Conservation (phyloP, 2,113 vertebrate species). For the Nanorana parkeri region DNA sequence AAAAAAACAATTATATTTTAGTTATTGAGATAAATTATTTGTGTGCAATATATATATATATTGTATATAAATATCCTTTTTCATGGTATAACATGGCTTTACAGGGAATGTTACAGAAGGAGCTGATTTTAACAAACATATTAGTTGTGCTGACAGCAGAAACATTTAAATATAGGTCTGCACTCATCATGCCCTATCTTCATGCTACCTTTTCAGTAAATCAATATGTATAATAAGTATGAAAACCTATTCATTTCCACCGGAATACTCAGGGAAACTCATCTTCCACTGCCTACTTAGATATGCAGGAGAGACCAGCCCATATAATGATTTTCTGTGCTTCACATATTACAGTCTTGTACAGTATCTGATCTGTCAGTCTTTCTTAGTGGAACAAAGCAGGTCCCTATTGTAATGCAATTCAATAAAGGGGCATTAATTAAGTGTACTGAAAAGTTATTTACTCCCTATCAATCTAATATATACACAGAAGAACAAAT, state of each 20-base stretch:
- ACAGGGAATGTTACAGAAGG: neutral
- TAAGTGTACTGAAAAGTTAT: neutral
- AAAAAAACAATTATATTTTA: too few species aligned
- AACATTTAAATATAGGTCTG: neutral
- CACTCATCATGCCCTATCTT: neutral
- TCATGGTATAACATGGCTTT: neutral
- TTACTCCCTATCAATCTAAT: too few species aligned
- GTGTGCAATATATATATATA: too few species aligned
- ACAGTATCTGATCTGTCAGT: neutral
- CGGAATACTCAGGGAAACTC: neutral
- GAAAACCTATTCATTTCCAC: neutral
- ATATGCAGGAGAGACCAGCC: neutral
- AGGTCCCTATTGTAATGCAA: neutral
- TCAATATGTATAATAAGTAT: neutral
- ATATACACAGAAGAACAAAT: too few species aligned
- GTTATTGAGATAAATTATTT: too few species aligned
- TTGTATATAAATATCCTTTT: neutral
- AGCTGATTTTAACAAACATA: neutral
- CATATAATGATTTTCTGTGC: slow-evolving; percentile 9
- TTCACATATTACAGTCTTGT: neutral
- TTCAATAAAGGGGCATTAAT: neutral
- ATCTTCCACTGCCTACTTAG: neutral
- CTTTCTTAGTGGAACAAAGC: neutral
- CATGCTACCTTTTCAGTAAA: neutral
- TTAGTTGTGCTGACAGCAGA: neutral